These are phyloP conservation scores for Sinocyclocheilus anophthalmus DNA, from an alignment of 2,113 vertebrate genomes.

Conservation along the genomic window DNA sequence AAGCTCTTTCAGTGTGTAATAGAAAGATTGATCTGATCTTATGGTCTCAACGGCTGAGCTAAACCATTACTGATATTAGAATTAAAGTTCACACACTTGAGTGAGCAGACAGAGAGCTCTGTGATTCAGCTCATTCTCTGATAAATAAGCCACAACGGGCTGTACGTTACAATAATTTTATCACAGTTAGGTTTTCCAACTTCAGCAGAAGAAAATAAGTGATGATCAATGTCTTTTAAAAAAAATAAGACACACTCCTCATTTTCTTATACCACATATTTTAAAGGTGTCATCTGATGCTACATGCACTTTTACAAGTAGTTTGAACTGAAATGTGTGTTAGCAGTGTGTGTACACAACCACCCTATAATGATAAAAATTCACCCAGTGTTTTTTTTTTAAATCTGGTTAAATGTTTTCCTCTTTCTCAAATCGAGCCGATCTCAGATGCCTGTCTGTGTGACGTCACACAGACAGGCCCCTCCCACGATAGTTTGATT, in stretches of 20 bases:
- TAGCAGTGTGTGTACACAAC: too few relatives aligned
- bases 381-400: too few relatives aligned
- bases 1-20: conserved; percentile 39
- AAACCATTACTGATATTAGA: conserved; percentile 30
- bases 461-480: too few relatives aligned
- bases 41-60: conserved; percentile 28
- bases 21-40: conserved; percentile 51
- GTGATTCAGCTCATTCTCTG: conserved; percentile 36
- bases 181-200: background rate
- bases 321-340: too few relatives aligned
- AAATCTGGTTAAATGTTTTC: too few relatives aligned
- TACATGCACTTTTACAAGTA: too few relatives aligned
- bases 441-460: too few relatives aligned
- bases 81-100: conserved; percentile 54
- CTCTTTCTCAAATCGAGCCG: too few relatives aligned
- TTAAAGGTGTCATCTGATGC: too few relatives aligned
- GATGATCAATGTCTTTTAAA: background rate
- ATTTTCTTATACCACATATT: too few relatives aligned
- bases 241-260: background rate
- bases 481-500: too few relatives aligned
- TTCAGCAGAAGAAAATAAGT: background rate
- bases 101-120: conserved; percentile 39
- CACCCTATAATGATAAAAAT: too few relatives aligned
- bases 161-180: background rate
- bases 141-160: background rate